A percentile compares a stretch with the other conserved stretches of the same genome.
phyloP scores from a whole-genome alignment of 1,140 invertebrate species.

The Plutomurus gul region DNA sequence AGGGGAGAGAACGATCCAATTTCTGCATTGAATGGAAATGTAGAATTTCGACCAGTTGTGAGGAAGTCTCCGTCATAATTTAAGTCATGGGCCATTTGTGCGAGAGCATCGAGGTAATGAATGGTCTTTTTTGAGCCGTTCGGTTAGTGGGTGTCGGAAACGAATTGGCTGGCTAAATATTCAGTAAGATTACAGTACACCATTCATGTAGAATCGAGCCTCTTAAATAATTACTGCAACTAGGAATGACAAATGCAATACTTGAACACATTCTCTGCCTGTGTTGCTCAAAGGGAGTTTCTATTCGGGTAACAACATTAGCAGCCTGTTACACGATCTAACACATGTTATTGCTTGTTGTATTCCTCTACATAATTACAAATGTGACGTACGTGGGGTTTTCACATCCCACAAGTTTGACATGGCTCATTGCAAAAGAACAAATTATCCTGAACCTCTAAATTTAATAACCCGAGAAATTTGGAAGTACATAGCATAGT shows the following conservation, averaged over 20 bases:
- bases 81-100: conserved; percentile 25
- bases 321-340: too few relatives aligned
- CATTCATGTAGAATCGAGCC: too few relatives aligned
- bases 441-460: conserved; percentile 11
- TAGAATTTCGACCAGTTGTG: neutral
- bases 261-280: too few relatives aligned
- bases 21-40: neutral
- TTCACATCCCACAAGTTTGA: too few relatives aligned
- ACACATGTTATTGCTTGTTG: too few relatives aligned
- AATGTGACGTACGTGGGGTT: too few relatives aligned
- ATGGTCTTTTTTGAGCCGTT: neutral
- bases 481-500: neutral
- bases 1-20: neutral
- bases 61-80: conserved; percentile 4
- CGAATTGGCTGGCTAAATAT: neutral
- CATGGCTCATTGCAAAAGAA: neutral
- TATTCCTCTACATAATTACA: too few relatives aligned
- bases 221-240: too few relatives aligned
- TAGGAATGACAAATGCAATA: too few relatives aligned
- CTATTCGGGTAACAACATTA: too few relatives aligned
- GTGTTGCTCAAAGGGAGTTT: neutral
- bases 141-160: neutral
- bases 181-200: neutral
- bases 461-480: neutral
- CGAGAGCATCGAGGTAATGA: neutral